These are phyloP conservation scores for Thereva unica DNA, from an alignment of 2,888 invertebrate genomes.

Conservation along the genomic window DNA sequence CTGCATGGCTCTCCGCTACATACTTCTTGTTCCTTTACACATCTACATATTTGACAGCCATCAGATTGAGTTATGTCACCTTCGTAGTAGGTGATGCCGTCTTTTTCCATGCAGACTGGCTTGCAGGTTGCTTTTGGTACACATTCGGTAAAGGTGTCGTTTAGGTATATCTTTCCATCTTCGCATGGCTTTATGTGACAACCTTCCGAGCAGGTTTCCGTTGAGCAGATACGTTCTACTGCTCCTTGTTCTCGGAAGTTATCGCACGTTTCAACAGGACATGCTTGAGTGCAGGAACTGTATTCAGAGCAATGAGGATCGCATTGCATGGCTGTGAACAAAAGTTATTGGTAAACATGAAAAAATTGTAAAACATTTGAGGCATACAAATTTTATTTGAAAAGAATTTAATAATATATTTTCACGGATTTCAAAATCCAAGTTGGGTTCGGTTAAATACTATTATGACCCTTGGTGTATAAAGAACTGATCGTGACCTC, in stretches of 20 bases:
- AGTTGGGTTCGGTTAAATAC: no score
- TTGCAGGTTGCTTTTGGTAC: constrained; percentile 74
- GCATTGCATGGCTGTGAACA: constrained; percentile 79
- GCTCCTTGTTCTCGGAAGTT: constrained; percentile 70
- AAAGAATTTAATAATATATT: no score
- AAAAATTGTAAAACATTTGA: no score
- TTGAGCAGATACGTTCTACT: constrained; percentile 67
- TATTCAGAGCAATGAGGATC: constrained; percentile 80
- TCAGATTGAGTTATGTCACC: constrained; percentile 77
- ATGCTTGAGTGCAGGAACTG: constrained; percentile 79
- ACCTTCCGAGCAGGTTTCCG: constrained; percentile 81
- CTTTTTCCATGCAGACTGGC: constrained; percentile 70
- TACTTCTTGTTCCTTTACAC: constrained; percentile 69
- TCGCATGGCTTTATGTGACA: constrained; percentile 77
- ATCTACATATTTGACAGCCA: constrained; percentile 78
- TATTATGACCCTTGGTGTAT: no score
- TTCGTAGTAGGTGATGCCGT: constrained; percentile 72
- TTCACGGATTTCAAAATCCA: no score
- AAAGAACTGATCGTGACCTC: no score
- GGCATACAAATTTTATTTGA: no score
- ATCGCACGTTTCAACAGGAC: constrained; percentile 84
- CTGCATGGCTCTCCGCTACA: constrained; percentile 74
- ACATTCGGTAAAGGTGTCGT: constrained; percentile 71
- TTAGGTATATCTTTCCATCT: constrained; percentile 72
- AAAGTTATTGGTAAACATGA: background rate